Conservation (phyloP, 2,113 vertebrate species). For the Natator depressus region DNA sequence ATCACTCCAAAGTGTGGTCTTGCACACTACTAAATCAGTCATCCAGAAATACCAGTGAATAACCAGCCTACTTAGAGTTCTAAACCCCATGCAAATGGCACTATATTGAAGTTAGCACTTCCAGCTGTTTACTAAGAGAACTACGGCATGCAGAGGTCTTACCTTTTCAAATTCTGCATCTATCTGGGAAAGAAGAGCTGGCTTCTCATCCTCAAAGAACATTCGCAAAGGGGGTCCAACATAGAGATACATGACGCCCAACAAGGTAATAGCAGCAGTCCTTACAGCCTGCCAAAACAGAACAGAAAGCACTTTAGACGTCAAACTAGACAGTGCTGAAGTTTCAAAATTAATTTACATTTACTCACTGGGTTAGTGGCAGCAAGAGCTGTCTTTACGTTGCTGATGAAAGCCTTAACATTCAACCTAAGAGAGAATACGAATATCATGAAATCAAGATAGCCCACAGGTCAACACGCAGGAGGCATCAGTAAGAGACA, state of each 20-base stretch:
- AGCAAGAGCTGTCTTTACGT: constrained; percentile 96
- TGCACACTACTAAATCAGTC: background rate
- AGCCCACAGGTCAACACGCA: background rate
- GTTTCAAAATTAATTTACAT: background rate
- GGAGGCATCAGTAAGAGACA: background rate
- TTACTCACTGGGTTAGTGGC: constrained; percentile 95
- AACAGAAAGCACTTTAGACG: constrained; percentile 39
- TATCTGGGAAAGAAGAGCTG: constrained; percentile 94
- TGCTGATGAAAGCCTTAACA: constrained; percentile 97
- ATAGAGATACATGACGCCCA: constrained; percentile 96
- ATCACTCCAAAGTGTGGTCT: rapidly evolving
- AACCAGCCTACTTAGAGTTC: background rate
- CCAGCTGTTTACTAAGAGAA: background rate
- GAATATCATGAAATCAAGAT: background rate
- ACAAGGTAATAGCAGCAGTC: constrained; percentile 91
- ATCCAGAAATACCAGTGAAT: background rate
- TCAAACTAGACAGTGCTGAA: background rate
- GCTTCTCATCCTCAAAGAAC: constrained; percentile 99
- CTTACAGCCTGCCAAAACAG: constrained; percentile 86
- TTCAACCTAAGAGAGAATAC: constrained; percentile 84
- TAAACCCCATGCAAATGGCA: background rate
- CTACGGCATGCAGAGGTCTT: background rate
- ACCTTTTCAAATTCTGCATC: constrained; percentile 98
- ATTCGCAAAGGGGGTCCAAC: constrained; percentile 94
- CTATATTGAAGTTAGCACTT: background rate